These are phyloP conservation scores for Nycteola revayana DNA, from an alignment of 2,888 invertebrate genomes.

Conservation along the genomic window DNA sequence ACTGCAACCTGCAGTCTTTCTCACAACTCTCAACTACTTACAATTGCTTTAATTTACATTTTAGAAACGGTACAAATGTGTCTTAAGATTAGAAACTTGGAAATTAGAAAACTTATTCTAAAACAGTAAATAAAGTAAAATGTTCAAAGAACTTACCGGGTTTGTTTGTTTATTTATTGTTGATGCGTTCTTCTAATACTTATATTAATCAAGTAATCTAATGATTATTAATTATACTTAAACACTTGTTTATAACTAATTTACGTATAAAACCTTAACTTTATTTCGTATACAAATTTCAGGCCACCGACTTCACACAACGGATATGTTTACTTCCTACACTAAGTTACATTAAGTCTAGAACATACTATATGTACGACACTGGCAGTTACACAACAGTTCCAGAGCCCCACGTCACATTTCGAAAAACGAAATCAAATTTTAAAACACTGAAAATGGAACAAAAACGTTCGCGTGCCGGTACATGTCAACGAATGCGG, in stretches of 20 bases:
- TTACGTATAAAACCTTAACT: slow-evolving; percentile 15
- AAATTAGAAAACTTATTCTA: too few species aligned
- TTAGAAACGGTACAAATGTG: too few species aligned
- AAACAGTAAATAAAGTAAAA: too few species aligned
- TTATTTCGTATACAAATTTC: slow-evolving; percentile 40
- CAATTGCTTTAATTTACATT: too few species aligned
- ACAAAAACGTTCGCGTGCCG: slow-evolving; percentile 78
- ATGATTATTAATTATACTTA: slow-evolving; percentile 4
- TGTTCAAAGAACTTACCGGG: slow-evolving; percentile 14
- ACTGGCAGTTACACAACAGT: slow-evolving; percentile 29
- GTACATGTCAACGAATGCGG: slow-evolving; percentile 75
- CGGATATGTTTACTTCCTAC: slow-evolving; percentile 28
- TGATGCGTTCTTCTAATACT: slow-evolving; percentile 4
- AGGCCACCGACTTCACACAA: slow-evolving; percentile 40
- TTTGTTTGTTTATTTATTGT: too few species aligned
- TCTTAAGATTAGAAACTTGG: too few species aligned
- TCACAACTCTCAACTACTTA: slow-evolving; percentile 6
- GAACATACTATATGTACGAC: slow-evolving; percentile 11
- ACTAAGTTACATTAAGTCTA: slow-evolving; percentile 15
- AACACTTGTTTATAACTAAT: slow-evolving; percentile 14
- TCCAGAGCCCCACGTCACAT: slow-evolving; percentile 50
- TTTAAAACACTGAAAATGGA: slow-evolving; percentile 50
- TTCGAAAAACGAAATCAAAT: slow-evolving; percentile 50
- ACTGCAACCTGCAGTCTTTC: slow-evolving; percentile 41
- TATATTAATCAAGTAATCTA: slow-evolving; percentile 7